Conservation (phyloP, 2,888 invertebrate genomes). For the Rotaria sp. region DNA sequence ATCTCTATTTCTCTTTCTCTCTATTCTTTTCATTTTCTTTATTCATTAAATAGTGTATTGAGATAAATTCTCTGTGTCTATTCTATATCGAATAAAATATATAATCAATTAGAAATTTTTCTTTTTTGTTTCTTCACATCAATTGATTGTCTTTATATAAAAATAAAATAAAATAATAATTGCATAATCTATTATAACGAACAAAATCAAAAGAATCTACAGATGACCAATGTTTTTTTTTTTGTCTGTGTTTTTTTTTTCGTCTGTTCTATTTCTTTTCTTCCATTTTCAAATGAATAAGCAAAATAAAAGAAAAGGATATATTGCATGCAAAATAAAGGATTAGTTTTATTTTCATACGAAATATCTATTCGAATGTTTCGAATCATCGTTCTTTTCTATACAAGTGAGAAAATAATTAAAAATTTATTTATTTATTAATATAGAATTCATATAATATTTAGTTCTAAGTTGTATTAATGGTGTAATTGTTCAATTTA, state of each 20-base stretch:
- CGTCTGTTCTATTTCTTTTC: background rate
- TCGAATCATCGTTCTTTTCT: background rate
- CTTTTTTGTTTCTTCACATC: background rate
- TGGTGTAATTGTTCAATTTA: conserved; percentile 29
- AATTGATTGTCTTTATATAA: no score
- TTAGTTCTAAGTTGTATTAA: background rate
- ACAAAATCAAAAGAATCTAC: background rate
- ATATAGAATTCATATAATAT: background rate
- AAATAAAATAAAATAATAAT: no score
- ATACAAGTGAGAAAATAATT: background rate
- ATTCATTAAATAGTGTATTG: background rate
- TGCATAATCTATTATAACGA: background rate
- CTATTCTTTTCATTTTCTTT: background rate
- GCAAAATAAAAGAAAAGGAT: background rate
- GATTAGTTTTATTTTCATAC: background rate
- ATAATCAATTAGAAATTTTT: background rate
- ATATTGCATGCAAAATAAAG: background rate
- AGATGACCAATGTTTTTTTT: background rate
- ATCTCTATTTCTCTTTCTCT: no score
- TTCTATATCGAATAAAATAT: background rate
- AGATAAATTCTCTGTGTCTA: background rate
- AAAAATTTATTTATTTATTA: background rate
- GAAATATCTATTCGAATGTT: background rate
- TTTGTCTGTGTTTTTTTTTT: background rate
- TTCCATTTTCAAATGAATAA: background rate